Evolutionary conservation across 2,888 invertebrate species (phyloP).

Genomic region (Tridacna gigas): DNA sequence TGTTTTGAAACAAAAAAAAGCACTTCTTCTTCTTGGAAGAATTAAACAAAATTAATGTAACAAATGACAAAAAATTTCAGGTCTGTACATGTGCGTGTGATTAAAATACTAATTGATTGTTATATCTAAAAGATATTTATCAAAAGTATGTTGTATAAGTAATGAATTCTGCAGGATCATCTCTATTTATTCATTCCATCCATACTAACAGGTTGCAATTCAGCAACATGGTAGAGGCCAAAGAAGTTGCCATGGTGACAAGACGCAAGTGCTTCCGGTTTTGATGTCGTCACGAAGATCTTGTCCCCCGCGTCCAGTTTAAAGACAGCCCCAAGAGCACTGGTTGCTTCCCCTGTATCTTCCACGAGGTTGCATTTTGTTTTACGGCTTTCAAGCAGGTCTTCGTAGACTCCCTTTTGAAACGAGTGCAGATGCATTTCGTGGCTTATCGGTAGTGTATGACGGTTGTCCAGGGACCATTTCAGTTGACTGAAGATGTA

Average conservation of each 20-base stretch:
- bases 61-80: too few relatives aligned
- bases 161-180: too few relatives aligned
- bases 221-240: constrained; percentile 21
- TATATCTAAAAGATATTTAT: too few relatives aligned
- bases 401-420: background rate
- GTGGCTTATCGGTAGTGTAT: background rate
- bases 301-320: constrained; percentile 3
- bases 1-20: too few relatives aligned
- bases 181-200: too few relatives aligned
- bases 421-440: background rate
- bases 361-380: constrained; percentile 14
- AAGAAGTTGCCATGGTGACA: constrained; percentile 26
- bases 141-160: too few relatives aligned
- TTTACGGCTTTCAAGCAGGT: constrained; percentile 17
- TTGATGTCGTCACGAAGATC: constrained; percentile 22
- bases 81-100: too few relatives aligned
- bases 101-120: too few relatives aligned
- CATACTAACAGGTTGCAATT: background rate
- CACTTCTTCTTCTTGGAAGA: too few relatives aligned
- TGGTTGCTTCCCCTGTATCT: constrained; percentile 11
- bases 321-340: constrained; percentile 26
- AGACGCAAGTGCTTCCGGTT: constrained; percentile 3
- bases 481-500: constrained; percentile 31
- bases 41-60: too few relatives aligned
- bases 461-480: background rate